These are phyloP conservation scores for Phoeniculus purpureus DNA, from an alignment of 2,797 vertebrate genomes.

Conservation along the genomic window DNA sequence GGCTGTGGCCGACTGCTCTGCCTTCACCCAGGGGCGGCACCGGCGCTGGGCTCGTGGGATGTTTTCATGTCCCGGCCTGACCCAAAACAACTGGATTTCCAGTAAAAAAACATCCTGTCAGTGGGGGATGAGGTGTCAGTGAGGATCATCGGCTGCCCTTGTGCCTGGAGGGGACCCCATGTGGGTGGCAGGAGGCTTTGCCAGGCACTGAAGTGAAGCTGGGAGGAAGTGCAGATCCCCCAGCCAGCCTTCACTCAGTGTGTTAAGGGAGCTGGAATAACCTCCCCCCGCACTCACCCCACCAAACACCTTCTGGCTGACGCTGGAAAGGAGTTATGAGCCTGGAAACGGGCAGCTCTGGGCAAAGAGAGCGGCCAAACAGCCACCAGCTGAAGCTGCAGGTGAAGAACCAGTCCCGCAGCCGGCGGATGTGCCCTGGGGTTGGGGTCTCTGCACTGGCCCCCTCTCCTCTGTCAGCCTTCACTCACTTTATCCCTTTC, in stretches of 20 bases:
- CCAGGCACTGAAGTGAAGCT: fast-evolving
- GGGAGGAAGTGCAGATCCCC: fast-evolving
- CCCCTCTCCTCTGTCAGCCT: not conserved
- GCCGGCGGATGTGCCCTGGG: fast-evolving
- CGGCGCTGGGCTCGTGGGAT: not conserved
- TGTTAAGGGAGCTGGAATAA: not conserved
- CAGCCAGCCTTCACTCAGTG: fast-evolving
- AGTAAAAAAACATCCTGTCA: not conserved
- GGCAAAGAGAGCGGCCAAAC: not conserved
- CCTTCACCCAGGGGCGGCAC: not conserved
- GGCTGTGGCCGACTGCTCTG: not conserved
- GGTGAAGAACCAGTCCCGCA: fast-evolving
- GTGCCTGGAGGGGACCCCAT: fast-evolving
- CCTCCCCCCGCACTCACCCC: not conserved
- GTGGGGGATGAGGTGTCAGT: fast-evolving
- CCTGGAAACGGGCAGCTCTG: too few relatives aligned
- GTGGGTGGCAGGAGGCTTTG: fast-evolving
- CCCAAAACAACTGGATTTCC: conserved; percentile 32
- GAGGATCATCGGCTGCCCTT: fast-evolving
- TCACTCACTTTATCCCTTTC: not conserved
- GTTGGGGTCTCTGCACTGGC: not conserved
- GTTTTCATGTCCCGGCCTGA: conserved; percentile 48
- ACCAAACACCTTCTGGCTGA: not conserved
- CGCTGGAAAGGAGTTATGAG: not conserved
- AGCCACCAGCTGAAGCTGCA: not conserved